A percentile compares a stretch with the other conserved stretches of the same genome.
These are phyloP conservation scores for Caenorhabditis afra DNA, from an alignment of 2,888 invertebrate genomes.

Conservation along the genomic window DNA sequence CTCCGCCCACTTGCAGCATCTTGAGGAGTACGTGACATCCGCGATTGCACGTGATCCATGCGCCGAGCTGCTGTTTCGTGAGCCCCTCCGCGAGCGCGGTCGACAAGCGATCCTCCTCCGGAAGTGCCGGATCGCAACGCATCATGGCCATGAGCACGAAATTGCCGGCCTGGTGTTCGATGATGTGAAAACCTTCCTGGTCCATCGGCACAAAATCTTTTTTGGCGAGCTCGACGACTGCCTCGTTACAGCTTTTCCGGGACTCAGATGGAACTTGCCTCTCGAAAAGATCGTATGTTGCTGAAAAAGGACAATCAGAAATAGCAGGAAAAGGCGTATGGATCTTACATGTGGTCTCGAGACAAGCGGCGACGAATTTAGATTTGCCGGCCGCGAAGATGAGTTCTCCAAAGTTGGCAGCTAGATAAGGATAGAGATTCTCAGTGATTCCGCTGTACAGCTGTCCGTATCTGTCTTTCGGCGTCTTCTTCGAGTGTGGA, in stretches of 20 bases:
- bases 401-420: constrained; percentile 76
- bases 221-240: constrained; percentile 72
- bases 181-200: constrained; percentile 62
- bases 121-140: constrained; percentile 61
- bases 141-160: constrained; percentile 57
- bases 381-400: constrained; percentile 68
- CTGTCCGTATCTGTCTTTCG: constrained; percentile 70
- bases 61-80: constrained; percentile 64
- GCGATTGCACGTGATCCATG: constrained; percentile 75
- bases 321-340: no score
- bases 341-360: constrained; percentile 65
- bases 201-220: constrained; percentile 78
- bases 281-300: constrained; percentile 68
- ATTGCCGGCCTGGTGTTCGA: constrained; percentile 66
- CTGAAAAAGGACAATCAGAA: constrained; percentile 58
- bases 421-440: constrained; percentile 72
- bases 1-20: constrained; percentile 72
- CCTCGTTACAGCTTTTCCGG: constrained; percentile 70
- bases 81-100: constrained; percentile 67
- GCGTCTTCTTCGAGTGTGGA: constrained; percentile 63
- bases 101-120: constrained; percentile 69
- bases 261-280: constrained; percentile 66
- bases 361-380: constrained; percentile 60
- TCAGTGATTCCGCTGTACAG: constrained; percentile 71
- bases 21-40: constrained; percentile 76